phyloP scores from a whole-genome alignment of 2,888 invertebrate genomes.

The Ophioninae sp. region DNA sequence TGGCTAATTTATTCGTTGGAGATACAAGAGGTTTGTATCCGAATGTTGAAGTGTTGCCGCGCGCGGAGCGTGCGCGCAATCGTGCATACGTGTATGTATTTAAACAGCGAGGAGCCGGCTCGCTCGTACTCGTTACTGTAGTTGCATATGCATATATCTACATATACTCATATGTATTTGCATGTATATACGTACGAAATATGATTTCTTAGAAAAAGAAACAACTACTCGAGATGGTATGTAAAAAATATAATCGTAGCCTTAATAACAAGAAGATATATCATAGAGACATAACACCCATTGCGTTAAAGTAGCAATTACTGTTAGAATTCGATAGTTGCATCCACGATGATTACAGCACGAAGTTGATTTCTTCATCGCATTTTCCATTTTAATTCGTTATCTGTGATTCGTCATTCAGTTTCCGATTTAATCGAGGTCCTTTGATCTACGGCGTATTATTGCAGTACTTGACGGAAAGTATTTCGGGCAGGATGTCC shows the following conservation, averaged over 20 bases:
- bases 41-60: conserved; percentile 29
- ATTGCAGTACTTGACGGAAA: conserved; percentile 11
- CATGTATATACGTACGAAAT: conserved; percentile 58
- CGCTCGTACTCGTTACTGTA: conserved; percentile 41
- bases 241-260: conserved; percentile 66
- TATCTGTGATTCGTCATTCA: conserved; percentile 53
- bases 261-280: conserved; percentile 59
- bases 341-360: conserved; percentile 43
- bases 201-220: conserved; percentile 54
- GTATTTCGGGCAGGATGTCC: background rate
- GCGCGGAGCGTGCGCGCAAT: conserved; percentile 12
- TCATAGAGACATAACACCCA: conserved; percentile 60
- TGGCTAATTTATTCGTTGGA: conserved; percentile 31
- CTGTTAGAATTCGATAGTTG: conserved; percentile 41
- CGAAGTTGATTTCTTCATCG: conserved; percentile 32
- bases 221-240: conserved; percentile 57
- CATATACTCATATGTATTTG: conserved; percentile 49
- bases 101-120: conserved; percentile 43
- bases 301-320: conserved; percentile 63
- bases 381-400: conserved; percentile 23
- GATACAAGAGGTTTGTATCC: conserved; percentile 19
- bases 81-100: conserved; percentile 23
- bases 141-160: conserved; percentile 8
- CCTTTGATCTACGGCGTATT: conserved; percentile 14
- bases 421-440: conserved; percentile 55